These are phyloP conservation scores for Chroicocephalus ridibundus DNA, from an alignment of 2,113 vertebrate genomes.

Conservation along the genomic window DNA sequence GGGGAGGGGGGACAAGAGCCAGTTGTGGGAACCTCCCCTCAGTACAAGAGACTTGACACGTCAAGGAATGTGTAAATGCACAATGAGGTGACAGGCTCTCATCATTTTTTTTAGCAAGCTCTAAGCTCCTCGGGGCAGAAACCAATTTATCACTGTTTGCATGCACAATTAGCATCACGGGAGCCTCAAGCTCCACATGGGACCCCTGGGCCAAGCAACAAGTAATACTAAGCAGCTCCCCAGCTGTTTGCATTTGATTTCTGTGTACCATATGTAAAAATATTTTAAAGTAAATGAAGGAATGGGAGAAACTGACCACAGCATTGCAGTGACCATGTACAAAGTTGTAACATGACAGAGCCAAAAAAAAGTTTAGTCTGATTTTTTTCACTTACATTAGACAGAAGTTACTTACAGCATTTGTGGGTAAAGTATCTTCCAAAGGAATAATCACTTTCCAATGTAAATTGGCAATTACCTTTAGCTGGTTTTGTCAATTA, in stretches of 20 bases:
- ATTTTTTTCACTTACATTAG: not conserved
- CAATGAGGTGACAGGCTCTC: not conserved
- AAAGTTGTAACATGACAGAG: not conserved
- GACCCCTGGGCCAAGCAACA: not conserved
- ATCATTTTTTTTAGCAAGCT: not conserved
- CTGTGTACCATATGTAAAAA: not conserved
- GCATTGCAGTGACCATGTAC: not conserved
- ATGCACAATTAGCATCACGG: not conserved
- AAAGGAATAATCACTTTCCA: not conserved
- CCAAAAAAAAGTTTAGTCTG: not conserved
- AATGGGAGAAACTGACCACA: not conserved
- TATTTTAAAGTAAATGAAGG: not conserved
- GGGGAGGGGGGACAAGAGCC: not conserved
- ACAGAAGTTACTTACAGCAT: not conserved
- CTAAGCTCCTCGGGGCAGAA: not conserved
- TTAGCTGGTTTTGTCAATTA: not conserved
- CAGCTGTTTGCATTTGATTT: not conserved
- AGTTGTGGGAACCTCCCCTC: not conserved
- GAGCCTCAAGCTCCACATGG: not conserved
- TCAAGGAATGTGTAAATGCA: not conserved
- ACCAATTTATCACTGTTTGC: not conserved
- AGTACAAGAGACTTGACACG: not conserved
- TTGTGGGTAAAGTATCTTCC: not conserved
- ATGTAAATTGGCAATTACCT: not conserved
- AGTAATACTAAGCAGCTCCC: not conserved